Evolutionary conservation across 1,140 invertebrate genomes (phyloP).

Genomic region (Diorhabda elongata): DNA sequence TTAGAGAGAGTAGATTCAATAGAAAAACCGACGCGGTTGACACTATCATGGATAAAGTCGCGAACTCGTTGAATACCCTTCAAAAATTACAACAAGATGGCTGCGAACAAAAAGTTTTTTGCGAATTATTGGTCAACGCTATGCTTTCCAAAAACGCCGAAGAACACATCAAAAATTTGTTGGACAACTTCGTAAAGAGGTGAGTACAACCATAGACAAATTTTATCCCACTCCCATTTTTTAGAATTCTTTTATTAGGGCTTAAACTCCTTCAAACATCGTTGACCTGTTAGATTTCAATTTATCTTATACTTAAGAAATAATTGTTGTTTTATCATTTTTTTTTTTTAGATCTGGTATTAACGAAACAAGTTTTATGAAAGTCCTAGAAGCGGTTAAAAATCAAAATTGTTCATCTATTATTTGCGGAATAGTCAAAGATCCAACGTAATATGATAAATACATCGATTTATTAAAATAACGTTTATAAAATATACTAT

Average conservation of each 20-base stretch:
- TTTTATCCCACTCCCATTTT: too few species aligned
- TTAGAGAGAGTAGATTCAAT: slow-evolving; percentile 27
- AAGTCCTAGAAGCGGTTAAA: slow-evolving; percentile 34
- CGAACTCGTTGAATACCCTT: slow-evolving; percentile 33
- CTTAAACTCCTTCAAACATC: too few species aligned
- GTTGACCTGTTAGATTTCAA: too few species aligned
- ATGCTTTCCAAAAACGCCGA: slow-evolving; percentile 34
- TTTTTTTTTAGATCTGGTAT: background rate
- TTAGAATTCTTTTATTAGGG: too few species aligned
- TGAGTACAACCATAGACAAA: slow-evolving; percentile 22
- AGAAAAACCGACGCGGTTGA: slow-evolving; percentile 25
- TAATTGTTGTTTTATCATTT: too few species aligned
- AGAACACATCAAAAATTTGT: slow-evolving; percentile 36
- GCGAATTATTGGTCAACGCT: slow-evolving; percentile 41
- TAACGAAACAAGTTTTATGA: slow-evolving; percentile 16
- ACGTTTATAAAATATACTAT: too few species aligned
- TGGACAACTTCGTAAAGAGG: slow-evolving; percentile 39
- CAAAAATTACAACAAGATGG: slow-evolving; percentile 35
- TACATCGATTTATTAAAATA: too few species aligned
- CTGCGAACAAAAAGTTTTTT: slow-evolving; percentile 45
- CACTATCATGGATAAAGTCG: slow-evolving; percentile 25
- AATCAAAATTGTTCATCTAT: slow-evolving; percentile 29
- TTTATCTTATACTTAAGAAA: too few species aligned
- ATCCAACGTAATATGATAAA: slow-evolving; percentile 17
- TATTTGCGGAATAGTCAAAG: slow-evolving; percentile 30